Conservation (phyloP, 2,797 vertebrate species). For the Pitangus sulphuratus region DNA sequence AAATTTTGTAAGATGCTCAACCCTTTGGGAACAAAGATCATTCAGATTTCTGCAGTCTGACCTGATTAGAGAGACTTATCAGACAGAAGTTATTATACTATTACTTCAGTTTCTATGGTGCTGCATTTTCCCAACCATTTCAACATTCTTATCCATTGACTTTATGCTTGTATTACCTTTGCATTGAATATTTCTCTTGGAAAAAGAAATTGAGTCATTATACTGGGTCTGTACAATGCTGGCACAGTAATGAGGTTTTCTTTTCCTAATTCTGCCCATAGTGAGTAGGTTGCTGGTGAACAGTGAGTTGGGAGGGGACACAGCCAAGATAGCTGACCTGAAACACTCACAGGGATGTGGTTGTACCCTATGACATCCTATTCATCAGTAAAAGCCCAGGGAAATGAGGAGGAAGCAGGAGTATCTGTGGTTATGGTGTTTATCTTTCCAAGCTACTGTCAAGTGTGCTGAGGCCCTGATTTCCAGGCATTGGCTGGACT, state of each 20-base stretch:
- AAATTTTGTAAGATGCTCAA: neutral
- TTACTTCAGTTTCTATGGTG: neutral
- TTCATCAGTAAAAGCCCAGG: neutral
- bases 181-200: neutral
- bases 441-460: neutral
- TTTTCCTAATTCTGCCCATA: rapidly evolving
- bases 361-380: neutral
- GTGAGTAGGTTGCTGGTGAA: neutral
- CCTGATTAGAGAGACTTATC: neutral
- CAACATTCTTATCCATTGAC: neutral
- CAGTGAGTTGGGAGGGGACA: neutral
- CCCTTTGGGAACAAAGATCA: neutral
- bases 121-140: neutral
- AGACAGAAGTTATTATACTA: neutral
- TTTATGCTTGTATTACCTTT: neutral
- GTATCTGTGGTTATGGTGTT: neutral
- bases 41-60: neutral
- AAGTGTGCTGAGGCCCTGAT: neutral
- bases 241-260: neutral
- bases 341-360: neutral
- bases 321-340: neutral
- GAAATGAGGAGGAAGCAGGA: neutral
- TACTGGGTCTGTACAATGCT: neutral
- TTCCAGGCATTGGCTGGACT: neutral
- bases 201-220: neutral